Conservation (phyloP, 2,797 vertebrate species). For the Rhodeus uyekii region DNA sequence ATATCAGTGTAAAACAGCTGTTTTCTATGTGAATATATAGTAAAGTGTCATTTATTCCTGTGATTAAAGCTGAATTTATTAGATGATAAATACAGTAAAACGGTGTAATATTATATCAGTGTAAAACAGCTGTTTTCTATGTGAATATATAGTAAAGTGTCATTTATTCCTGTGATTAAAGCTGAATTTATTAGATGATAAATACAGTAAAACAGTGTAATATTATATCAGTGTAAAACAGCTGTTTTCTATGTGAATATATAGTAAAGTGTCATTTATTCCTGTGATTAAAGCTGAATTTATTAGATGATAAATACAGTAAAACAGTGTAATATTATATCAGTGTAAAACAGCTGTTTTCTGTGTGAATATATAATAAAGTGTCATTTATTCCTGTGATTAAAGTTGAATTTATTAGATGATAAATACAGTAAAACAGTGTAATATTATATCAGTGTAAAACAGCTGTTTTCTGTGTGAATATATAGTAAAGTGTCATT, state of each 20-base stretch:
- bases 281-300: not conserved
- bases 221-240: fast-evolving
- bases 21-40: not conserved
- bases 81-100: too few species aligned
- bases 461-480: not conserved
- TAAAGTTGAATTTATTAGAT: not conserved
- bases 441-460: not conserved
- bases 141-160: not conserved
- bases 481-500: not conserved
- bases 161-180: not conserved
- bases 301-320: not conserved
- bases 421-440: too few species aligned
- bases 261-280: not conserved
- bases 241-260: not conserved
- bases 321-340: fast-evolving
- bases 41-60: not conserved
- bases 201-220: not conserved
- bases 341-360: fast-evolving
- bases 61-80: not conserved
- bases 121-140: fast-evolving
- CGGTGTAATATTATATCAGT: fast-evolving
- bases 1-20: fast-evolving
- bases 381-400: not conserved
- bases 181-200: not conserved
- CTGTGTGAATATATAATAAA: not conserved